Base-by-base conservation (phyloP, 2,888 invertebrate genomes). In the Keiferia lycopersicella region DNA sequence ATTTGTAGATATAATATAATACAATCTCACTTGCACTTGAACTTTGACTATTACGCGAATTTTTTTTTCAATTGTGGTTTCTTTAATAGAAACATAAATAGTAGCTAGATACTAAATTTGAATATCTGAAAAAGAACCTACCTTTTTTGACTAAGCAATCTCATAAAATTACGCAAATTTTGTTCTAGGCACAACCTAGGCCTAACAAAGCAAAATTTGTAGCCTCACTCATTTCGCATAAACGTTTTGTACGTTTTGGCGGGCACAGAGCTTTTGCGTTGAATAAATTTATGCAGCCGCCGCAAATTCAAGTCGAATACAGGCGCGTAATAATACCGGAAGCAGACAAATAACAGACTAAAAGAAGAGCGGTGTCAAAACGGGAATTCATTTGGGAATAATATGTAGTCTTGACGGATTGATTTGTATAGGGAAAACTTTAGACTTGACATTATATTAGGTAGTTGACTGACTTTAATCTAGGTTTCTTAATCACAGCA, bases 241-340 rank as follows among this genome's bases (percentile, higher is more conserved):
- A 65, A 50, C 61, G 58, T 50, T 62, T 62, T 58, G 58, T 62
- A 50, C 58, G 34, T 26, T 65, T 62, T 65, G 45, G 48, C 34
- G 22, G 41, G 53, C 56, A 59, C 64, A 62, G 50, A 45, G 38
- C 26, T 57, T 60, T 26, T 26, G 4, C 16, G 57, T 62, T 61
- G 61, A 58, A 61, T 62, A 61, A 64, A 20, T 65, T 65, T 62
- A 62, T 60, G n/a, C 12, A 14, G 20, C 34, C 20, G 34, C 64
- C 56, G 56, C 64, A 62, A 62, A 64, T 41, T 56, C 16, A 16
- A 56, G 56, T 8, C 16, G n/a, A 56, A 56, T 34, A 34, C 34
- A 34, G 34, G 16, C 16, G 30, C 30, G 34, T 34, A 56, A 56
- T 56, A 56, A 56, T 16, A 56, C 4, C 56, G 56, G 34, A 34